These are phyloP conservation scores for Porites australiensis DNA, from an alignment of 64 coral and sea anemone genomes.

Conservation along the genomic window DNA sequence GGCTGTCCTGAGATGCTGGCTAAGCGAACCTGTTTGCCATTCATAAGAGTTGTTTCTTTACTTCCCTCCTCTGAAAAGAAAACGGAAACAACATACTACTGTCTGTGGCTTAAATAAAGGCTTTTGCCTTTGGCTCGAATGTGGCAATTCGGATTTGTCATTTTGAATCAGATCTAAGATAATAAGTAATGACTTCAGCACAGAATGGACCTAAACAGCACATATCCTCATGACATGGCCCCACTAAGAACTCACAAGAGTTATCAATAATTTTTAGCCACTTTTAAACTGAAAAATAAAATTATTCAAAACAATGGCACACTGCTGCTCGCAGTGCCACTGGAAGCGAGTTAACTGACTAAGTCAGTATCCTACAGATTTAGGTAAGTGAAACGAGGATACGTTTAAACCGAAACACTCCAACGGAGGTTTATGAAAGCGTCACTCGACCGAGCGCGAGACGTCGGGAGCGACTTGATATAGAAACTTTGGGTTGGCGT, in stretches of 20 bases:
- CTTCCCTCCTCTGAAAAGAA: slow-evolving; percentile 38
- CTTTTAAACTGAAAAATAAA: neutral
- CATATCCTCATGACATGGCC: no score
- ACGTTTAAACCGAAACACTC: slow-evolving; percentile 59
- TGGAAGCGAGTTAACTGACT: slow-evolving; percentile 27
- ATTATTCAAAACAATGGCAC: slow-evolving; percentile 3
- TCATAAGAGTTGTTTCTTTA: slow-evolving; percentile 16
- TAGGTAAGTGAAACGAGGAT: slow-evolving; percentile 29
- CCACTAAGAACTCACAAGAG: no score
- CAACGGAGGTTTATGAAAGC: slow-evolving; percentile 30
- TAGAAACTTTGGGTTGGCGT: slow-evolving; percentile 46
- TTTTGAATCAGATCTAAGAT: no score
- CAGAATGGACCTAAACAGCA: no score
- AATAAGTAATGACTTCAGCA: no score
- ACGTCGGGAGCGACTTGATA: slow-evolving; percentile 40
- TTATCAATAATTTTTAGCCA: no score
- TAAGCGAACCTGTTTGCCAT: slow-evolving; percentile 62
- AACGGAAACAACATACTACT: neutral
- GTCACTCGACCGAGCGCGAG: slow-evolving; percentile 42
- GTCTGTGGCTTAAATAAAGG: neutral
- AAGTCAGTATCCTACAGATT: slow-evolving; percentile 48
- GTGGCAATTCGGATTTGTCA: no score
- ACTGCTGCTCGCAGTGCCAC: slow-evolving; percentile 20
- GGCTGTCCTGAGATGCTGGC: slow-evolving; percentile 82
- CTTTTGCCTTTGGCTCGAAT: no score